phyloP scores from a whole-genome alignment of 2,888 invertebrate species.

The Andrena camellia region DNA sequence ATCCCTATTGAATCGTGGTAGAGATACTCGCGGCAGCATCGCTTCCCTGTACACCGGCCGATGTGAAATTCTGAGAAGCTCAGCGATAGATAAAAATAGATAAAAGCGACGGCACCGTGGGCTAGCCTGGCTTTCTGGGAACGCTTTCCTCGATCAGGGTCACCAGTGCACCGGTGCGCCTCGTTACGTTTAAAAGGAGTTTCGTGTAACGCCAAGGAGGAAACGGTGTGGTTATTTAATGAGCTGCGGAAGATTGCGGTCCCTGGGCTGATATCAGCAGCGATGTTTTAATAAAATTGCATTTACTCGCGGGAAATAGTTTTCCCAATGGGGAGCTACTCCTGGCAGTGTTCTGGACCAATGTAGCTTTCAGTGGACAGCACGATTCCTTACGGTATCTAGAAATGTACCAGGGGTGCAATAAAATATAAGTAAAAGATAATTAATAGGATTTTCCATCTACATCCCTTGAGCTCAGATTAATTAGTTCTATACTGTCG shows the following conservation, averaged over 20 bases:
- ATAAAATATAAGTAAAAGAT: no score
- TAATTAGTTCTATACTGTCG: no score
- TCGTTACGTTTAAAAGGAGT: constrained; percentile 49
- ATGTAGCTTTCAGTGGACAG: no score
- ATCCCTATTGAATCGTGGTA: not conserved
- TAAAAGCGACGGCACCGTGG: constrained; percentile 43
- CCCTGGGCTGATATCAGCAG: not conserved
- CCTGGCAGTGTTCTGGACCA: no score
- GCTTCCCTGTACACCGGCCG: constrained; percentile 21
- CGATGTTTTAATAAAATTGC: not conserved
- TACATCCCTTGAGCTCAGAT: no score
- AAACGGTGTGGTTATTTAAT: constrained; percentile 16
- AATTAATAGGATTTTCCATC: no score
- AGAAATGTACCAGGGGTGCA: no score
- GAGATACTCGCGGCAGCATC: not conserved
- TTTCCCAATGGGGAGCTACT: no score
- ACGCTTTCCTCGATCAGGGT: constrained; percentile 56
- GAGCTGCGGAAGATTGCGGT: not conserved
- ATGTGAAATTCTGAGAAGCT: constrained; percentile 42
- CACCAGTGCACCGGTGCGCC: constrained; percentile 40
- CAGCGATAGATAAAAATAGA: constrained; percentile 57
- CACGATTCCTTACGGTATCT: no score
- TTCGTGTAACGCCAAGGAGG: constrained; percentile 36
- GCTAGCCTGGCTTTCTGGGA: constrained; percentile 45
- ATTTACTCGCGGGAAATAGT: not conserved